These are phyloP conservation scores for Cryptomyrus ogoouensis DNA, from an alignment of 2,113 vertebrate genomes.

Conservation along the genomic window DNA sequence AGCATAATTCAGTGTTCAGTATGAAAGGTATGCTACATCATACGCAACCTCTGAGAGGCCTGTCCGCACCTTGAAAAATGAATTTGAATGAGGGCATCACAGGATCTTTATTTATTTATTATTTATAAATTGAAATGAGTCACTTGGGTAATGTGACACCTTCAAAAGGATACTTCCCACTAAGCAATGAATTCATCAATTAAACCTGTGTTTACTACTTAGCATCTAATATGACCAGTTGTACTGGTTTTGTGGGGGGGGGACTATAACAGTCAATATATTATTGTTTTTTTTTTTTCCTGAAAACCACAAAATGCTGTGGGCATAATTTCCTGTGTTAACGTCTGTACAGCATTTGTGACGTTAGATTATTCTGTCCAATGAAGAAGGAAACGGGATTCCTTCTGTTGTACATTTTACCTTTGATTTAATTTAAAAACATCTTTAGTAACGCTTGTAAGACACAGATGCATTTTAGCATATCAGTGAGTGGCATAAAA, in stretches of 20 bases:
- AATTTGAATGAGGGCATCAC: not conserved
- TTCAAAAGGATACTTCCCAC: not conserved
- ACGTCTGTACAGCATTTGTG: not conserved
- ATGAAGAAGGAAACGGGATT: not conserved
- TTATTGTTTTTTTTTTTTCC: not conserved
- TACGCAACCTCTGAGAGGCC: not conserved
- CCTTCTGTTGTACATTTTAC: slow-evolving; percentile 5
- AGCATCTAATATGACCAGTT: not conserved
- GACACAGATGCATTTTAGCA: not conserved
- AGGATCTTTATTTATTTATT: not conserved
- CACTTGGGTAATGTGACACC: not conserved
- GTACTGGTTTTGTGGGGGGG: not conserved
- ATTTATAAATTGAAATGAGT: not conserved
- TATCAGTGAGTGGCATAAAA: not conserved
- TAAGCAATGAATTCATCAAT: not conserved
- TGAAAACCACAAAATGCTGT: not conserved
- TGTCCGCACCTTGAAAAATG: not conserved
- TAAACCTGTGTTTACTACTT: not conserved
- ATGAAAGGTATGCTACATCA: not conserved
- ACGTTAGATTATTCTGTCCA: slow-evolving; percentile 5
- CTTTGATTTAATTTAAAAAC: not conserved
- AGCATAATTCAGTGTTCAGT: not conserved
- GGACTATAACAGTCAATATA: not conserved
- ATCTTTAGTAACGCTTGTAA: not conserved
- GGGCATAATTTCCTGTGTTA: not conserved